phyloP scores from a whole-genome alignment of 2,888 invertebrate species.

The Ichneumoninae sp. region DNA sequence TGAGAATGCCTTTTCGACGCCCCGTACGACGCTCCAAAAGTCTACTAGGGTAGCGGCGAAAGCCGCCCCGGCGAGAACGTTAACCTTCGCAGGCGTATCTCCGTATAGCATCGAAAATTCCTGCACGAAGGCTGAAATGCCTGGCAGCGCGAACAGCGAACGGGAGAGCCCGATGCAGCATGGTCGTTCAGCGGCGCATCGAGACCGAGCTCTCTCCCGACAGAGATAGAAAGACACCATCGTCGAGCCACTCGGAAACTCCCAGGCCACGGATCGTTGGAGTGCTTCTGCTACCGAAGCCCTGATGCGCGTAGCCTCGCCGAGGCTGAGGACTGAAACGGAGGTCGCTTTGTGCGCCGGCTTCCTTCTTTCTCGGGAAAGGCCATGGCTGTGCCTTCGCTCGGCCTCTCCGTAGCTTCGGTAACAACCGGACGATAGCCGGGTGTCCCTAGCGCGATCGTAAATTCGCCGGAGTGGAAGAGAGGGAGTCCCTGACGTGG shows the following conservation, averaged over 20 bases:
- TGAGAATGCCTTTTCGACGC: too few species aligned
- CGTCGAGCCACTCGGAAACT: slow-evolving; percentile 15
- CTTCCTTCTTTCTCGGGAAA: slow-evolving; percentile 57
- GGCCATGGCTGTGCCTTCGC: slow-evolving; percentile 16
- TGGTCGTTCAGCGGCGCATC: background rate
- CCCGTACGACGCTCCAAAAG: too few species aligned
- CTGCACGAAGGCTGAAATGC: slow-evolving; percentile 69
- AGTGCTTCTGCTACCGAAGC: slow-evolving; percentile 31
- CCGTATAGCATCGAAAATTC: slow-evolving; percentile 69
- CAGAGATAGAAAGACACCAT: background rate
- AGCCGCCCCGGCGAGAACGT: slow-evolving; percentile 59
- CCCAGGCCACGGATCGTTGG: background rate
- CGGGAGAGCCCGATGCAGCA: slow-evolving; percentile 7
- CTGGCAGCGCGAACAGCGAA: slow-evolving; percentile 46
- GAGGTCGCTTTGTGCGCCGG: slow-evolving; percentile 56
- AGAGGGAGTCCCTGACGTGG: slow-evolving; percentile 50
- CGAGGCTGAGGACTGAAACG: background rate
- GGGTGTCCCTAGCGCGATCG: slow-evolving; percentile 60
- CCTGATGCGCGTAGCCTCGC: slow-evolving; percentile 24
- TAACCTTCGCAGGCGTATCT: slow-evolving; percentile 66
- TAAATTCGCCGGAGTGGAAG: slow-evolving; percentile 63
- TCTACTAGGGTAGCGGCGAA: background rate
- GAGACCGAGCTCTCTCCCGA: background rate
- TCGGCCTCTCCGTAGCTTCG: slow-evolving; percentile 2
- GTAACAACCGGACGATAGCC: slow-evolving; percentile 43